Percentiles rank a stretch among this genome's conserved stretches.
phyloP scores from a whole-genome alignment of 2,113 vertebrate genomes.

The Morphnarchus princeps region DNA sequence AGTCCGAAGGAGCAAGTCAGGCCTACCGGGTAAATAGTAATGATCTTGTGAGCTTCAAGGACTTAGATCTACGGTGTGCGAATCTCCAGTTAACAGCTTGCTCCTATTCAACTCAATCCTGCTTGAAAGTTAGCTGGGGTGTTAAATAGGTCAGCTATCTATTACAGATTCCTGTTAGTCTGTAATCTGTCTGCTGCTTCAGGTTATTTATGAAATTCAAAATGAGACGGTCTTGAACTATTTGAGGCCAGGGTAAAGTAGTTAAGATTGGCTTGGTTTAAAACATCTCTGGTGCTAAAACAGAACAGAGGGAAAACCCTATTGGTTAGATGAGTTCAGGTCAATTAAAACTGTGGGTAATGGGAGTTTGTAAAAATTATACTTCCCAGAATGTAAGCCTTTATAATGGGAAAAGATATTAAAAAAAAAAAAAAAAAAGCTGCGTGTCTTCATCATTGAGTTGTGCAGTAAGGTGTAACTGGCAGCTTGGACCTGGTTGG shows the following conservation, averaged over 20 bases:
- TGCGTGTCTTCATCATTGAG: not conserved
- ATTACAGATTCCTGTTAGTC: not conserved
- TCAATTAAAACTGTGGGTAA: not conserved
- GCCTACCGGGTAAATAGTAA: conserved; percentile 13
- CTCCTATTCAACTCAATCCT: conserved; percentile 3
- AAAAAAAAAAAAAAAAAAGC: too few species aligned
- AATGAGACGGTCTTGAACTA: not conserved
- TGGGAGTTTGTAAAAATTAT: not conserved
- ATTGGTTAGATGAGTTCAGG: not conserved
- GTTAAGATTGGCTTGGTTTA: not conserved
- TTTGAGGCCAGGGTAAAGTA: conserved; percentile 1
- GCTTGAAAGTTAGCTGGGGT: not conserved
- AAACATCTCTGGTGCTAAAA: not conserved
- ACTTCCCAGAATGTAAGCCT: not conserved
- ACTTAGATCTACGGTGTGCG: not conserved
- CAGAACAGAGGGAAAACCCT: not conserved
- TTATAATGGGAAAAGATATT: not conserved
- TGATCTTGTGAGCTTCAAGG: not conserved
- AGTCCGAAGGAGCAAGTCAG: not conserved
- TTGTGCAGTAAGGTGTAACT: not conserved
- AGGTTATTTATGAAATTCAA: conserved; percentile 16
- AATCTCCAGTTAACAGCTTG: not conserved
- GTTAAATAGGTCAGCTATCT: conserved; percentile 14
- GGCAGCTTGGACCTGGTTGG: not conserved
- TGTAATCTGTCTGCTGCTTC: conserved; percentile 5